Percentiles rank a stretch among this genome's conserved stretches.
phyloP scores from a whole-genome alignment of 2,113 vertebrate genomes.

The Bubalus kerabau region DNA sequence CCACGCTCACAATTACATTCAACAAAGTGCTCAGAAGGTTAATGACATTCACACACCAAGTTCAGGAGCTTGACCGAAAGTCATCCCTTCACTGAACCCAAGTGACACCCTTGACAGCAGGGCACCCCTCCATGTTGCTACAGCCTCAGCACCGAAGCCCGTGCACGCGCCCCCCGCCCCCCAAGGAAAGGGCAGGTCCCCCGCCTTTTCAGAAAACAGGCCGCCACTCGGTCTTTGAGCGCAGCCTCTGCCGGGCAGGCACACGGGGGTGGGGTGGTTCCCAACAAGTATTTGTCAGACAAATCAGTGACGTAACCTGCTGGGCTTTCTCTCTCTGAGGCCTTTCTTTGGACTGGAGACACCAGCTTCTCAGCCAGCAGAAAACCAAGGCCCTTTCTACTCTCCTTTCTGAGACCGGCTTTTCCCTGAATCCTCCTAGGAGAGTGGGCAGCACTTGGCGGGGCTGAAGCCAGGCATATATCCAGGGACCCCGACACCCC shows the following conservation, averaged over 20 bases:
- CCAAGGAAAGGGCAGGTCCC: not conserved
- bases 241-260: not conserved
- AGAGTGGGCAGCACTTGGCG: not conserved
- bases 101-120: not conserved
- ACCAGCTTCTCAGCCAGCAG: not conserved
- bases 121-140: not conserved
- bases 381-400: not conserved
- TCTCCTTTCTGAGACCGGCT: not conserved
- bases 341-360: not conserved
- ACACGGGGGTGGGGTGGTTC: not conserved
- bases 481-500: fast-evolving
- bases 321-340: not conserved
- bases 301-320: not conserved
- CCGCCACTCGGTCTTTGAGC: fast-evolving
- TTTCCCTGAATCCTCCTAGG: not conserved
- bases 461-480: fast-evolving
- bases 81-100: not conserved
- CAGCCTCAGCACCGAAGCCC: not conserved
- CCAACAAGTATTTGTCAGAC: not conserved
- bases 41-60: not conserved
- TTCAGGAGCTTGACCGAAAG: not conserved
- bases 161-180: not conserved
- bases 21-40: not conserved
- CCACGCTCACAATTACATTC: not conserved
- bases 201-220: not conserved